Evolutionary conservation across 2,113 vertebrate species (phyloP).

Genomic region (Cyanistes caeruleus): DNA sequence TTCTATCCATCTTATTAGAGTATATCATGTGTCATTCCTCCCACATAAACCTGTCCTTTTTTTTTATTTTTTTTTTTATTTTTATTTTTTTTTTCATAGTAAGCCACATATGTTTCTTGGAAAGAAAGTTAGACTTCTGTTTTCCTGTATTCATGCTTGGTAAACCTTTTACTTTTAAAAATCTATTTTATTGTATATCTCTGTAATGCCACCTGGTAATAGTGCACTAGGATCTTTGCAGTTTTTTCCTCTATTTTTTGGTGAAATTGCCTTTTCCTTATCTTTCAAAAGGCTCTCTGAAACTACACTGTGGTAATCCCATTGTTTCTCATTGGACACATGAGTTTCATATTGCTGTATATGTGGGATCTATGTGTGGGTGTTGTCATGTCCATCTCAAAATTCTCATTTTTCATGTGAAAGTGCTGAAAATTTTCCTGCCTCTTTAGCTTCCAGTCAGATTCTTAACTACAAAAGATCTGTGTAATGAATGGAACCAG

Average conservation of each 20-base stretch:
- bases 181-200: not conserved
- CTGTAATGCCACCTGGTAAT: not conserved
- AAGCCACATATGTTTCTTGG: not conserved
- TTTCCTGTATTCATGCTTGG: not conserved
- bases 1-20: not conserved
- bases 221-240: not conserved
- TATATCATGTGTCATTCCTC: not conserved
- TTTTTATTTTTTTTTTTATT: not conserved
- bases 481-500: not conserved
- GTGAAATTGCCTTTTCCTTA: not conserved
- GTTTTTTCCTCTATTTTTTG: not conserved
- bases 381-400: not conserved
- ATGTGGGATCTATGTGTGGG: not conserved
- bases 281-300: not conserved
- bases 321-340: not conserved
- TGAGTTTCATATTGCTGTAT: not conserved
- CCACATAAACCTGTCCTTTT: not conserved
- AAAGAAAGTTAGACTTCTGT: not conserved
- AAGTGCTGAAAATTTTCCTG: not conserved
- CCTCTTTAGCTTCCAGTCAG: not conserved
- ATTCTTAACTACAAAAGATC: not conserved
- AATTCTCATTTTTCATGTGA: not conserved
- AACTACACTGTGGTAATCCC: not conserved
- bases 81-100: not conserved
- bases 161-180: not conserved